Conservation (phyloP, 2,888 invertebrate species). For the Platynereis dumerilii region DNA sequence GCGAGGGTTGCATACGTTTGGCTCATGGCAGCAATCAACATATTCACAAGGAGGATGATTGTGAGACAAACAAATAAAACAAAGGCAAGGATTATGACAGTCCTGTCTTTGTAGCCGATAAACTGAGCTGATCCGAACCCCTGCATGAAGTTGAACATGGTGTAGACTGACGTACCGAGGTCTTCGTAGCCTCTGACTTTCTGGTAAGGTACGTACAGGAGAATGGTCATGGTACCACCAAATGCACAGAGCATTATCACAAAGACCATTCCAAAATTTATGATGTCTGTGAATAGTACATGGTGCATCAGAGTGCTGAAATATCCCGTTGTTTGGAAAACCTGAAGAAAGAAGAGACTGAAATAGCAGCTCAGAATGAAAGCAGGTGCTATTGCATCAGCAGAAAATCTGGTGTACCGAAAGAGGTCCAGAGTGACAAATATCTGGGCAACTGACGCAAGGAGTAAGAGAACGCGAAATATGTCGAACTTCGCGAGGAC, state of each 20-base stretch:
- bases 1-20: constrained; percentile 14
- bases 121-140: constrained; percentile 5
- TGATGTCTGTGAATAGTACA: constrained; percentile 16
- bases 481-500: neutral
- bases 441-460: neutral
- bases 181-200: neutral
- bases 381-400: no score
- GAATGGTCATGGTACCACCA: constrained; percentile 1
- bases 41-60: constrained; percentile 16
- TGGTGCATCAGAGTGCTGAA: constrained; percentile 22
- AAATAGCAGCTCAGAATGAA: neutral
- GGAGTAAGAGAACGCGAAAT: neutral
- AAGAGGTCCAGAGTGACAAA: no score
- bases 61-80: constrained; percentile 6
- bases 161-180: neutral
- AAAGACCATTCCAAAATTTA: constrained; percentile 12
- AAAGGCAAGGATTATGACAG: neutral
- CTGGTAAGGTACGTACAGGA: neutral
- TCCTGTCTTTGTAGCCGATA: neutral
- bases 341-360: constrained; percentile 9
- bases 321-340: neutral
- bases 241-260: constrained; percentile 6
- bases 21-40: constrained; percentile 23
- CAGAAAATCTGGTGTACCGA: neutral
- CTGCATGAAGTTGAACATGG: constrained; percentile 17